Evolutionary conservation across 1,140 invertebrate genomes (phyloP).

Genomic region (Delia radicum): DNA sequence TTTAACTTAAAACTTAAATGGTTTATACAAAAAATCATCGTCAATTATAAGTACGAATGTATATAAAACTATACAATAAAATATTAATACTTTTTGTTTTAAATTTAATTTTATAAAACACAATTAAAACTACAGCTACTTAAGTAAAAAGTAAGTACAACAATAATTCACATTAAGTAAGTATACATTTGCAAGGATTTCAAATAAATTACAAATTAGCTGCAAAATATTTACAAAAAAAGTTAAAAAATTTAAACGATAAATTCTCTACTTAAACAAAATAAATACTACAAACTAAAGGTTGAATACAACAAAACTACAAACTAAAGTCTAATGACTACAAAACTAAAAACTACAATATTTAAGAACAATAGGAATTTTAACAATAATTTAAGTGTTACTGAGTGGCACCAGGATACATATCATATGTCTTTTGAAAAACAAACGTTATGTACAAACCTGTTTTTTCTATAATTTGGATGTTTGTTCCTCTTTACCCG

Average conservation of each 20-base stretch:
- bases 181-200: no score
- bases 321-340: no score
- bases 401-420: not conserved
- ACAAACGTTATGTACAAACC: not conserved
- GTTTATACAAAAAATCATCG: not conserved
- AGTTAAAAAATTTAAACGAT: not conserved
- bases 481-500: conserved; percentile 47
- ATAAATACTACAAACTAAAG: no score
- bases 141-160: not conserved
- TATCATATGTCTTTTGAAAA: not conserved
- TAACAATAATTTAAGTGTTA: not conserved
- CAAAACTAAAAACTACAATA: not conserved
- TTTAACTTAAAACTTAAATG: not conserved
- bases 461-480: not conserved
- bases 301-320: no score
- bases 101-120: not conserved
- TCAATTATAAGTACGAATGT: not conserved
- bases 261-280: not conserved
- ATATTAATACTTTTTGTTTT: not conserved
- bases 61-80: not conserved
- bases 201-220: not conserved
- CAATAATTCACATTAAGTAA: not conserved
- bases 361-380: not conserved
- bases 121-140: not conserved
- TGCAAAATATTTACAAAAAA: not conserved